phyloP scores from a whole-genome alignment of 2,113 vertebrate species.

The Urocitellus parryii region DNA sequence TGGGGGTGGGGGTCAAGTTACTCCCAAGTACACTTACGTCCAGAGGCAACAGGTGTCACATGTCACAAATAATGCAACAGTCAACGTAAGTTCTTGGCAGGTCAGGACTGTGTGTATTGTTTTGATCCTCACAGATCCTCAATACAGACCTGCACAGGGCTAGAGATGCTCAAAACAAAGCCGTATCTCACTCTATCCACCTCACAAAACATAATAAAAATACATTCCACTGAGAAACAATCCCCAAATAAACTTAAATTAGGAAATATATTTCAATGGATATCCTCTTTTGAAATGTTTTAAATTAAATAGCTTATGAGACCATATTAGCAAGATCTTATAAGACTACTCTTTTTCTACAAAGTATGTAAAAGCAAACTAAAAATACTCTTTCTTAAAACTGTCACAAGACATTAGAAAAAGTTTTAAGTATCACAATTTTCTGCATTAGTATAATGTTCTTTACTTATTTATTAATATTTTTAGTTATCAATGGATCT shows the following conservation, averaged over 20 bases:
- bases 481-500: too few relatives aligned
- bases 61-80: fast-evolving
- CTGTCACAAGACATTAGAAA: neutral
- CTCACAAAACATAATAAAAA: neutral
- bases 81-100: too few relatives aligned
- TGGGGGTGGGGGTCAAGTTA: neutral
- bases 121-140: neutral
- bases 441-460: neutral
- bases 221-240: neutral
- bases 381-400: neutral
- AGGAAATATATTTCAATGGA: neutral
- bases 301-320: neutral
- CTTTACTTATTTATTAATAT: neutral
- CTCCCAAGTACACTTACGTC: neutral
- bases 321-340: neutral
- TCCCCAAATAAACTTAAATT: neutral
- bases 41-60: neutral
- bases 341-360: neutral
- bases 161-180: neutral
- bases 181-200: neutral
- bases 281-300: neutral
- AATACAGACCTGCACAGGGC: neutral
- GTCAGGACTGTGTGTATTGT: fast-evolving
- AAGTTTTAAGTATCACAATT: neutral
- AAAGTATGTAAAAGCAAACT: neutral